Conservation (phyloP, 2,888 invertebrate species). For the Mystacides longicornis region DNA sequence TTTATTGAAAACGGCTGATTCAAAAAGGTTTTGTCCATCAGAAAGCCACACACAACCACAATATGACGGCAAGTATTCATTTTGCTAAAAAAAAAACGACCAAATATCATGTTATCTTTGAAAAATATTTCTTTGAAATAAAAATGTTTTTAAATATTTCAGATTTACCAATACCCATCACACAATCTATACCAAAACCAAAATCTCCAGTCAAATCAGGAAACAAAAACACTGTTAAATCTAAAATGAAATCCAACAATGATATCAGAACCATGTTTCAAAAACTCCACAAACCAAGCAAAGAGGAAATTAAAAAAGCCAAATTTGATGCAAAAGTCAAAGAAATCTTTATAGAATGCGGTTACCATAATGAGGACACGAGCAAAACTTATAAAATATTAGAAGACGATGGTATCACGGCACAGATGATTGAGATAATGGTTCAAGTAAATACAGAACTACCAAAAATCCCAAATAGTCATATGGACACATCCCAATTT, state of each 20-base stretch:
- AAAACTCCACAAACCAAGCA: slow-evolving; percentile 38
- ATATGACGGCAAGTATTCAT: neutral
- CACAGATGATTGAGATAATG: slow-evolving; percentile 38
- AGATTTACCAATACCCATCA: too few species aligned
- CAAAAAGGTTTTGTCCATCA: slow-evolving; percentile 35
- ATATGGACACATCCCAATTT: neutral
- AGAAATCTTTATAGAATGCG: slow-evolving; percentile 39
- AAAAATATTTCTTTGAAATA: too few species aligned
- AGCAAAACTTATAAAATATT: slow-evolving; percentile 15
- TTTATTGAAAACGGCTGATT: slow-evolving; percentile 44
- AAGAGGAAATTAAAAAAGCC: slow-evolving; percentile 32
- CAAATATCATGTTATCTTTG: too few species aligned
- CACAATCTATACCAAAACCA: neutral
- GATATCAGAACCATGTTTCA: slow-evolving; percentile 52
- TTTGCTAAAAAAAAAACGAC: too few species aligned
- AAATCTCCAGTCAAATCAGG: slow-evolving; percentile 18
- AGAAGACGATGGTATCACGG: slow-evolving; percentile 31
- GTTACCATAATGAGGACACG: slow-evolving; percentile 36
- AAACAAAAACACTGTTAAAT: slow-evolving; percentile 31
- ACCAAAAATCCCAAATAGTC: too few species aligned
- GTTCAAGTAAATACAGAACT: slow-evolving; percentile 38
- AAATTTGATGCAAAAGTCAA: slow-evolving; percentile 31
- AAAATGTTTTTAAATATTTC: too few species aligned
- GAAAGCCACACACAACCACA: slow-evolving; percentile 10
- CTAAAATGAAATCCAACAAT: slow-evolving; percentile 37